Evolutionary conservation across 2,797 vertebrate species (phyloP).

Genomic region (Chromis chromis): DNA sequence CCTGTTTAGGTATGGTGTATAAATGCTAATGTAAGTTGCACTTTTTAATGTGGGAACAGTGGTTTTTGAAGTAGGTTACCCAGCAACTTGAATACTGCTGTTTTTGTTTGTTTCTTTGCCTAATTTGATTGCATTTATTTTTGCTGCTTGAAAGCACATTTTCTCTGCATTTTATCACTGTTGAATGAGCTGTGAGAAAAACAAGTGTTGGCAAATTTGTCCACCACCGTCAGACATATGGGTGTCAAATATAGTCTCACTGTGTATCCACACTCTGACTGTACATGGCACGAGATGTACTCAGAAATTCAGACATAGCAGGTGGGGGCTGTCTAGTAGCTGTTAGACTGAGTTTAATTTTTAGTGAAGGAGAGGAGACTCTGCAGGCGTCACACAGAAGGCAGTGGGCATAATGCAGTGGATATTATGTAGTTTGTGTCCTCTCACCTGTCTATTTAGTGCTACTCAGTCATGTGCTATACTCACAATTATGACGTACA

Average conservation of each 20-base stretch:
- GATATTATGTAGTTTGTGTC: constrained; percentile 17
- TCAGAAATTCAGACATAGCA: constrained; percentile 48
- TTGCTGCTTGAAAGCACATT: neutral
- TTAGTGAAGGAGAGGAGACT: constrained; percentile 39
- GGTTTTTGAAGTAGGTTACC: constrained; percentile 4
- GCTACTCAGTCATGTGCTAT: constrained; percentile 27
- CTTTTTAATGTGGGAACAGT: neutral
- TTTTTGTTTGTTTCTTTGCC: neutral
- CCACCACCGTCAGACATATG: constrained; percentile 24
- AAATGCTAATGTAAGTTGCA: constrained; percentile 8
- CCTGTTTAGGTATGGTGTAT: constrained; percentile 25
- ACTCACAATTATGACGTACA: constrained; percentile 14
- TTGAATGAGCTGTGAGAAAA: constrained; percentile 5
- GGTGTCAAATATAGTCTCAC: constrained; percentile 36
- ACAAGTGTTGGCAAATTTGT: constrained; percentile 11
- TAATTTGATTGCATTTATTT: neutral
- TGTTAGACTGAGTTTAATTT: constrained; percentile 45
- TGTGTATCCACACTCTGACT: constrained; percentile 19
- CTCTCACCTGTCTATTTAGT: constrained; percentile 22
- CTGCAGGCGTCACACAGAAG: constrained; percentile 42
- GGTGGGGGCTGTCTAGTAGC: constrained; percentile 47
- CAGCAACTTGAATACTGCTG: neutral
- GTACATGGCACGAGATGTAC: constrained; percentile 40
- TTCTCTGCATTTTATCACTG: neutral
- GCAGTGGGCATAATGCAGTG: constrained; percentile 13